Base-by-base conservation (phyloP, 2,888 invertebrate species). In the Sinhomidia bicolor region DNA sequence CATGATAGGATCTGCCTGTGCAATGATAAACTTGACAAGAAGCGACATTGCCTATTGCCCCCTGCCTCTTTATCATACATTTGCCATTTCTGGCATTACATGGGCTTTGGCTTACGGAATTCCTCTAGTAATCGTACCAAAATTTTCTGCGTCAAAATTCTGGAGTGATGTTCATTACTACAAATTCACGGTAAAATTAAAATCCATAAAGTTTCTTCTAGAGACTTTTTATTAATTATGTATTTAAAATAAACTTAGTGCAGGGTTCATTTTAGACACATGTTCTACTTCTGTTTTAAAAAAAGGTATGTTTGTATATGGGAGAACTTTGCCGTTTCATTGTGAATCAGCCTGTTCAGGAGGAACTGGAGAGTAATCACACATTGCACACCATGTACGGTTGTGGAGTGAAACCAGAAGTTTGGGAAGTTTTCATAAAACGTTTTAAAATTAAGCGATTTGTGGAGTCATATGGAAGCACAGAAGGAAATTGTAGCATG, bases 161-260 rank as follows among this genome's bases (percentile, higher is more conserved):
- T 88, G 88, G 88, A 88, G 84, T 60, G 88, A 88, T 23, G 79
- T 88, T 10, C 84, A 88, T 17, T 84, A 54, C 20, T 88, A 84
- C 62, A 88, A 88, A 80, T 62, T 47, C 17, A 88, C 88, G 74
- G 88, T 88, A 80, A 44, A 1, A n/a, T n/a, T n/a, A n/a, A n/a
- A n/a, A n/a, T n/a, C n/a, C n/a, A n/a, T n/a, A n/a, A n/a, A n/a
- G n/a, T n/a, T n/a, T n/a, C n/a, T n/a, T n/a, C n/a, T n/a, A n/a
- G n/a, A n/a, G n/a, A n/a, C n/a, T n/a, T n/a, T n/a, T n/a, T n/a
- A n/a, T n/a, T n/a, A n/a, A n/a, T n/a, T n/a, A n/a, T n/a, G n/a
- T n/a, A n/a, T n/a, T n/a, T n/a, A n/a, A n/a, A n/a, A n/a, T n/a
- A n/a, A n/a, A n/a, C n/a, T n/a, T n/a, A n/a, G n/a, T n/a, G n/a